These are phyloP conservation scores for Cyprinodon brontotheroides DNA, from an alignment of 2,113 vertebrate species.

Conservation along the genomic window DNA sequence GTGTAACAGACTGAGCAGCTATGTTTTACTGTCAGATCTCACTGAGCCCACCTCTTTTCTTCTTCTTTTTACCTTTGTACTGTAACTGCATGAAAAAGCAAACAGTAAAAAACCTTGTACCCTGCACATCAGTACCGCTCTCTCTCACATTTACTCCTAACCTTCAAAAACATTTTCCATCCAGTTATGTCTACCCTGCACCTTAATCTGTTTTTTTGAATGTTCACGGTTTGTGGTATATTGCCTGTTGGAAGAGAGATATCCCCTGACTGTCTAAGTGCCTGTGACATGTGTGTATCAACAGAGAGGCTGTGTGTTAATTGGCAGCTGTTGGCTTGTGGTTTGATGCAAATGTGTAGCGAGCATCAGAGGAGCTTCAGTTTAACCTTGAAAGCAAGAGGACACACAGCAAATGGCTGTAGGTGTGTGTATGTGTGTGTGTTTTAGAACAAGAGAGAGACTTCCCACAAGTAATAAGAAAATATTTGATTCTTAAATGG, in stretches of 20 bases:
- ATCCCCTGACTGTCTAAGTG: constrained; percentile 52
- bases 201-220: background rate
- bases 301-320: constrained; percentile 61
- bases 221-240: constrained; percentile 10
- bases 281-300: constrained; percentile 58
- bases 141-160: constrained; percentile 13
- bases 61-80: background rate
- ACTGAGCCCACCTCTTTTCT: constrained; percentile 44
- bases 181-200: constrained; percentile 27
- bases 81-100: constrained; percentile 48
- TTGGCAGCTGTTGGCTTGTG: constrained; percentile 67
- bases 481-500: constrained; percentile 63
- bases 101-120: constrained; percentile 63
- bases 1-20: background rate
- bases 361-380: constrained; percentile 40
- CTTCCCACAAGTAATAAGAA: constrained; percentile 47
- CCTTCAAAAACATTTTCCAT: constrained; percentile 16
- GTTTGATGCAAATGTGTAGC: constrained; percentile 66
- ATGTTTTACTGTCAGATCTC: constrained; percentile 43
- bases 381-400: constrained; percentile 63
- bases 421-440: constrained; percentile 4
- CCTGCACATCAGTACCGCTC: constrained; percentile 43
- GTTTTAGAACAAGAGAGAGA: background rate
- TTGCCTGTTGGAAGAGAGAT: constrained; percentile 34
- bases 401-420: background rate